Conservation (phyloP, 2,888 invertebrate species). For the Notodonta dromedarius region DNA sequence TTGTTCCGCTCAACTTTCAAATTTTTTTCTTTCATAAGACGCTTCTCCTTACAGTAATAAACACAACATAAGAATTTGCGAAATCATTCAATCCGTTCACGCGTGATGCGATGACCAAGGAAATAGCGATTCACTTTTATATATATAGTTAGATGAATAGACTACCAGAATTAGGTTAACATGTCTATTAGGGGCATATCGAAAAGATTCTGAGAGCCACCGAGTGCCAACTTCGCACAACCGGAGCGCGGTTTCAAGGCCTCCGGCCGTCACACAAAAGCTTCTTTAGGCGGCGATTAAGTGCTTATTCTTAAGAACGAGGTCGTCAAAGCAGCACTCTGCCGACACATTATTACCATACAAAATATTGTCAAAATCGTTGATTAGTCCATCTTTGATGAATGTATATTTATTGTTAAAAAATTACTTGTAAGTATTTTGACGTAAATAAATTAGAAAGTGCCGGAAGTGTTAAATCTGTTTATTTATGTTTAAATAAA, state of each 20-base stretch:
- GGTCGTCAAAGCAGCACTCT: conserved; percentile 42
- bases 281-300: conserved; percentile 44
- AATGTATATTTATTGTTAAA: background rate
- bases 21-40: too few relatives aligned
- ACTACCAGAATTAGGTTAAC: conserved; percentile 30
- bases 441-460: background rate
- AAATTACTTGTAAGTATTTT: background rate
- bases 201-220: conserved; percentile 26
- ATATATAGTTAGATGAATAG: background rate
- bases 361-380: background rate
- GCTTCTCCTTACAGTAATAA: too few relatives aligned
- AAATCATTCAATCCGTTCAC: too few relatives aligned
- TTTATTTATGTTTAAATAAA: too few relatives aligned
- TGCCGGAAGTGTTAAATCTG: too few relatives aligned
- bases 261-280: conserved; percentile 42
- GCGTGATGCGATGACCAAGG: too few relatives aligned
- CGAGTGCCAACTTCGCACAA: conserved; percentile 38
- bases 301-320: conserved; percentile 43
- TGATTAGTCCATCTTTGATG: conserved; percentile 1
- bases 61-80: too few relatives aligned
- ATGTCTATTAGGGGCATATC: conserved; percentile 12
- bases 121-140: too few relatives aligned
- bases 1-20: too few relatives aligned
- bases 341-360: conserved; percentile 26
- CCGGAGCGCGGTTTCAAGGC: conserved; percentile 41